Conservation (phyloP, 2,888 invertebrate genomes). For the Acronicta leporina region DNA sequence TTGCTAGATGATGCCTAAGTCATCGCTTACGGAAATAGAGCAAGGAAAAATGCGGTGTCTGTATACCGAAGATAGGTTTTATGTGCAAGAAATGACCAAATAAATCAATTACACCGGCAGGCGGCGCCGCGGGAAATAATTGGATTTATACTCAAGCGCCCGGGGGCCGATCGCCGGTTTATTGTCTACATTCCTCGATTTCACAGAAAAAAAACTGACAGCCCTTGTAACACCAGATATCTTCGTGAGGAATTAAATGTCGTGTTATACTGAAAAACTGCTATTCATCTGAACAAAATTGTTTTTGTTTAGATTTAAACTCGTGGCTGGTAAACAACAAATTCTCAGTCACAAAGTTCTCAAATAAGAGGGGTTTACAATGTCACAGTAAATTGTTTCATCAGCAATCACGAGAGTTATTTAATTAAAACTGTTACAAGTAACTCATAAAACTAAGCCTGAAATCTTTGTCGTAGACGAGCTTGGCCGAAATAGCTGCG, state of each 20-base stretch:
- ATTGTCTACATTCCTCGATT: slow-evolving; percentile 77
- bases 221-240: slow-evolving; percentile 63
- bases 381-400: slow-evolving; percentile 65
- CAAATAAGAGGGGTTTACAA: slow-evolving; percentile 49
- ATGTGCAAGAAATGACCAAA: slow-evolving; percentile 80
- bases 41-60: slow-evolving; percentile 61
- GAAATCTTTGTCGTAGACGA: slow-evolving; percentile 70
- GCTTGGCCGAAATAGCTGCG: slow-evolving; percentile 66
- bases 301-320: slow-evolving; percentile 23
- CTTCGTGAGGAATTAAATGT: slow-evolving; percentile 53
- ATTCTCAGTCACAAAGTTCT: slow-evolving; percentile 20
- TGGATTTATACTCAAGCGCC: slow-evolving; percentile 81
- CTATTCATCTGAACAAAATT: slow-evolving; percentile 47
- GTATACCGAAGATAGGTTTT: slow-evolving; percentile 66
- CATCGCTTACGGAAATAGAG: slow-evolving; percentile 45
- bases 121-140: slow-evolving; percentile 80
- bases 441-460: slow-evolving; percentile 73
- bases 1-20: no score
- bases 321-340: slow-evolving; percentile 21
- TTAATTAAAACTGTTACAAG: slow-evolving; percentile 76
- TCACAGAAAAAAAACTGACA: slow-evolving; percentile 63
- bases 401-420: slow-evolving; percentile 65
- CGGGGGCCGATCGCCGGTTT: slow-evolving; percentile 76
- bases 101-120: slow-evolving; percentile 84
- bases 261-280: slow-evolving; percentile 45